A percentile compares a stretch with the other conserved stretches of the same genome.
Evolutionary conservation across 2,888 invertebrate genomes (phyloP).

Genomic region (Ochropacha duplaris): DNA sequence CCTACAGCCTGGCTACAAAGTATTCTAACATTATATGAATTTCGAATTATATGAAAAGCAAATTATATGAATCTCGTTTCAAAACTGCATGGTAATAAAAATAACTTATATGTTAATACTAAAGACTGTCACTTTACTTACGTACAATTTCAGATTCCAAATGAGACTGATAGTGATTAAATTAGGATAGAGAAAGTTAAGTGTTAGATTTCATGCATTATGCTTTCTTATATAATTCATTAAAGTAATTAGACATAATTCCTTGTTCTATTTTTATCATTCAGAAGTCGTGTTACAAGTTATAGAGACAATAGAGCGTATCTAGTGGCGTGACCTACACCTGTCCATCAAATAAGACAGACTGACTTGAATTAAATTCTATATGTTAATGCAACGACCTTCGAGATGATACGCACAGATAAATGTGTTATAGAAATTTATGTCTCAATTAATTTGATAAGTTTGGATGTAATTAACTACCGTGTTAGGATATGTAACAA

Average conservation of each 20-base stretch:
- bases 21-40: too few relatives aligned
- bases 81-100: too few relatives aligned
- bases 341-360: conserved; percentile 48
- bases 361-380: conserved; percentile 28
- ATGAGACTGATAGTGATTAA: too few relatives aligned
- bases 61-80: too few relatives aligned
- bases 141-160: too few relatives aligned
- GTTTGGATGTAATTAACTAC: not conserved
- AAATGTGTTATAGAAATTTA: conserved; percentile 29
- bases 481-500: not conserved
- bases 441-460: conserved; percentile 16
- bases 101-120: too few relatives aligned
- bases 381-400: conserved; percentile 40
- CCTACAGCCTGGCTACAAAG: too few relatives aligned
- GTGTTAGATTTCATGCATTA: conserved; percentile 4
- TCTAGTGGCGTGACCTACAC: conserved; percentile 49
- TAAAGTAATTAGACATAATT: not conserved
- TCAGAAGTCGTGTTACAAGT: conserved; percentile 38
- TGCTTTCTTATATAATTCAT: conserved; percentile 5
- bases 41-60: too few relatives aligned
- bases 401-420: conserved; percentile 52
- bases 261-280: conserved; percentile 18
- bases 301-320: conserved; percentile 49
- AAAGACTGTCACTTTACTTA: too few relatives aligned
- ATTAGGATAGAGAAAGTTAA: not conserved